A percentile compares a stretch with the other conserved stretches of the same genome.
phyloP scores from a whole-genome alignment of 2,888 invertebrate genomes.

The Agapostemon virescens region DNA sequence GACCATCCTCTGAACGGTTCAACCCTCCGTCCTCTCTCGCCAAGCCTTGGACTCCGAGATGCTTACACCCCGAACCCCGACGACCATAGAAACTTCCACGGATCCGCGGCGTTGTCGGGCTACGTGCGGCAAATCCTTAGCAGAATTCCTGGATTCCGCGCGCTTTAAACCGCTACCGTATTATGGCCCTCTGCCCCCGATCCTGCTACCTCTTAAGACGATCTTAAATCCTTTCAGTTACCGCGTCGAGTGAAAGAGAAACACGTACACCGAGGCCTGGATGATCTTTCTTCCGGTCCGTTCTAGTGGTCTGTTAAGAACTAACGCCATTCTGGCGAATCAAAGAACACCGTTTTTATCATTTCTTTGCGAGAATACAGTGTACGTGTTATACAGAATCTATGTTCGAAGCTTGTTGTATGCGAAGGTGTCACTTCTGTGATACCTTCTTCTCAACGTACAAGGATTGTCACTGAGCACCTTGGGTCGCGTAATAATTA shows the following conservation, averaged over 20 bases:
- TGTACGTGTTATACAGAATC: too few relatives aligned
- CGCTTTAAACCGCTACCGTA: slow-evolving; percentile 67
- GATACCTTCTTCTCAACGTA: too few relatives aligned
- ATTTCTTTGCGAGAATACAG: too few relatives aligned
- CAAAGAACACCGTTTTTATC: too few relatives aligned
- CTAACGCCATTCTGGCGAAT: not conserved
- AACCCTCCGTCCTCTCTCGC: slow-evolving; percentile 25
- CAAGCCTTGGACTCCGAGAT: slow-evolving; percentile 20
- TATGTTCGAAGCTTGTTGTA: too few relatives aligned
- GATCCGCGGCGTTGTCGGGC: slow-evolving; percentile 75
- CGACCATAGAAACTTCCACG: slow-evolving; percentile 67
- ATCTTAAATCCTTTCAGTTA: slow-evolving; percentile 51
- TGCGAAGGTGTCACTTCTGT: too few relatives aligned
- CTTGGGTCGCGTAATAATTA: too few relatives aligned
- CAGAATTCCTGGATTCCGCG: slow-evolving; percentile 74
- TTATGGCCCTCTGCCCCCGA: not conserved
- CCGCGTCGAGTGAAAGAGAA: slow-evolving; percentile 35
- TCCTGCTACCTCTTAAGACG: not conserved
- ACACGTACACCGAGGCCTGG: slow-evolving; percentile 24
- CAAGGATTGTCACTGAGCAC: too few relatives aligned
- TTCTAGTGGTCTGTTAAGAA: not conserved
- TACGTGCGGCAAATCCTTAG: slow-evolving; percentile 79
- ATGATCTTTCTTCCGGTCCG: not conserved
- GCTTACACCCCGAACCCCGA: slow-evolving; percentile 28
- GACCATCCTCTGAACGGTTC: slow-evolving; percentile 28